Conservation (phyloP, 2,888 invertebrate genomes). For the Acleris emargana region DNA sequence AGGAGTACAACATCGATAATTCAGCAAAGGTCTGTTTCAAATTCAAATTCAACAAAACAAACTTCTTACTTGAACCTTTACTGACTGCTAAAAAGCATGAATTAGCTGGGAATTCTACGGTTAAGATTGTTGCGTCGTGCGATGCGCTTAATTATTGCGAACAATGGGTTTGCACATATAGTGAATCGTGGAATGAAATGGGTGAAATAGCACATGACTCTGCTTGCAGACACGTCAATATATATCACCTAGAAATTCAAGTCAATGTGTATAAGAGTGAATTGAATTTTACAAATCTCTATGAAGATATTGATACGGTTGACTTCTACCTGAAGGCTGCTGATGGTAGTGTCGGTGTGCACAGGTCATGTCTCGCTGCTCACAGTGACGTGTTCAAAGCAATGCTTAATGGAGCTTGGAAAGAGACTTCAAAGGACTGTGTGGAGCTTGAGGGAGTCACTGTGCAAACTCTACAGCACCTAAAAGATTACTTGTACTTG, state of each 20-base stretch:
- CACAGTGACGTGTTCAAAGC: slow-evolving; percentile 10
- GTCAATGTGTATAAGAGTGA: slow-evolving; percentile 5
- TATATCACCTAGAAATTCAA: slow-evolving; percentile 13
- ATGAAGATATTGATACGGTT: not conserved
- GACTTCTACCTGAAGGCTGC: slow-evolving; percentile 4
- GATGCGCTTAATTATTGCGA: slow-evolving; percentile 1
- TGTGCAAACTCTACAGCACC: slow-evolving; percentile 3
- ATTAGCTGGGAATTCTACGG: not conserved
- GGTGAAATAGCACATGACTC: slow-evolving; percentile 9
- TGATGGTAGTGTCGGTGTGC: slow-evolving; percentile 12
- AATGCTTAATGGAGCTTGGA: slow-evolving; percentile 10
- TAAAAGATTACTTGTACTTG: slow-evolving; percentile 11
- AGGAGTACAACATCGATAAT: slow-evolving; percentile 11
- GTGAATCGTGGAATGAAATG: slow-evolving; percentile 17
- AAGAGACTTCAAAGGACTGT: slow-evolving; percentile 3
- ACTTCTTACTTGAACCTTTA: not conserved
- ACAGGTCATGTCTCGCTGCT: slow-evolving; percentile 4
- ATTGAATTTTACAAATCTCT: slow-evolving; percentile 2
- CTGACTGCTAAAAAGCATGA: slow-evolving; percentile 4
- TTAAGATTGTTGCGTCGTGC: not conserved
- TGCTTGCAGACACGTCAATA: slow-evolving; percentile 8
- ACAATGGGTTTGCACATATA: slow-evolving; percentile 12
- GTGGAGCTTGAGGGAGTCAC: slow-evolving; percentile 7
- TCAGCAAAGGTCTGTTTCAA: slow-evolving; percentile 13
- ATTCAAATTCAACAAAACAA: slow-evolving; percentile 11